Percentiles rank a stretch among this genome's conserved stretches.
Evolutionary conservation across 1,140 invertebrate species (phyloP).

Genomic region (Agraylea sexmaculata): DNA sequence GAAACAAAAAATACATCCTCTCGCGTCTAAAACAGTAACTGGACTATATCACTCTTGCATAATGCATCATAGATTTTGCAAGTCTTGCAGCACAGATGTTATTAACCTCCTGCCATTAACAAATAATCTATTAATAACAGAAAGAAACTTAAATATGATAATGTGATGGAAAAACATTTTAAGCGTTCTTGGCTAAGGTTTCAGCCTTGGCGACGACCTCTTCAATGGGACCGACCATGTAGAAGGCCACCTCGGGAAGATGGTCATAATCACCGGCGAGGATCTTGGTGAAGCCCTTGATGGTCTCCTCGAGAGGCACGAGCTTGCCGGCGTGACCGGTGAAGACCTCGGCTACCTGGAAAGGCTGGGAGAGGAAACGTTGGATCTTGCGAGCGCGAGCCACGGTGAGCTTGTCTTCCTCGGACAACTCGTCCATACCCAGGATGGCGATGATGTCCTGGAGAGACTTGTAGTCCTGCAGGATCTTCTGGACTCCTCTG

Average conservation of each 20-base stretch:
- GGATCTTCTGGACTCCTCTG: constrained; percentile 67
- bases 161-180: constrained; percentile 9
- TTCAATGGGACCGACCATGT: constrained; percentile 75
- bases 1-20: no score
- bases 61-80: no score
- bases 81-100: no score
- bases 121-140: no score
- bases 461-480: constrained; percentile 66
- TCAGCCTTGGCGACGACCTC: constrained; percentile 68
- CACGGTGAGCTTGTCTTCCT: constrained; percentile 76
- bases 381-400: constrained; percentile 72
- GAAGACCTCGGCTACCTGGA: constrained; percentile 64
- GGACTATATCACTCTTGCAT: no score
- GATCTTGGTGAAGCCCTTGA: constrained; percentile 33
- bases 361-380: constrained; percentile 71
- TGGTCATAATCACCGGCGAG: constrained; percentile 66
- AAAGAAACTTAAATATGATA: no score
- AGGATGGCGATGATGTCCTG: constrained; percentile 77
- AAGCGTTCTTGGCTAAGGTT: constrained; percentile 44
- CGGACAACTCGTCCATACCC: constrained; percentile 79
- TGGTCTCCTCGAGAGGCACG: constrained; percentile 22
- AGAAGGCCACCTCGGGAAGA: constrained; percentile 75
- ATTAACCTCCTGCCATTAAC: no score
- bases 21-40: no score
- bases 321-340: constrained; percentile 44